Percentiles rank a stretch among this genome's conserved stretches.
These are phyloP conservation scores for Phylloscopus trochiloides DNA, from an alignment of 2,113 vertebrate species.

Conservation along the genomic window DNA sequence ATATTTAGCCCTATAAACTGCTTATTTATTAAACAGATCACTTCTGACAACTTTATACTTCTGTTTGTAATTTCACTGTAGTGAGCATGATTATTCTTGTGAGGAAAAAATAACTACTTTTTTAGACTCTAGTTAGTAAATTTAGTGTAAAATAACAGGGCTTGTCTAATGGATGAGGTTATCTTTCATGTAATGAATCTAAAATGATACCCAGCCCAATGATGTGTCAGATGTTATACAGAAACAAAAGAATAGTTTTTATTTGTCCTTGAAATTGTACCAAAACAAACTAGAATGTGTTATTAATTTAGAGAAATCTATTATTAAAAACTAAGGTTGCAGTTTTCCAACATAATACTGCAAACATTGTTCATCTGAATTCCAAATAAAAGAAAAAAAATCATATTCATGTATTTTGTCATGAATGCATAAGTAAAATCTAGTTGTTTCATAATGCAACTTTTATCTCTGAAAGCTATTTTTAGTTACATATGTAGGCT, in stretches of 20 bases:
- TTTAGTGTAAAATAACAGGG: background rate
- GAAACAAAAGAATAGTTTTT: background rate
- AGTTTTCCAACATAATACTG: background rate
- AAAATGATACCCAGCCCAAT: background rate
- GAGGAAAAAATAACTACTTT: background rate
- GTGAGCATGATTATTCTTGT: background rate
- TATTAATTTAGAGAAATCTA: background rate
- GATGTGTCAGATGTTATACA: background rate
- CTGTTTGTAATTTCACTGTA: background rate
- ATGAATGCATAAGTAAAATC: background rate
- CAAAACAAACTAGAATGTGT: background rate
- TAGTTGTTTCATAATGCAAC: background rate
- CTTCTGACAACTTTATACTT: background rate
- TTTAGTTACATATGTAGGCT: background rate
- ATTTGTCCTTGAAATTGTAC: background rate
- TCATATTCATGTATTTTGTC: background rate
- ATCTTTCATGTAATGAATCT: background rate
- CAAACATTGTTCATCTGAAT: background rate
- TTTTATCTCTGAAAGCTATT: background rate
- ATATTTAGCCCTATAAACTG: background rate
- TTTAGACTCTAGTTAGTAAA: background rate
- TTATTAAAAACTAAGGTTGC: background rate
- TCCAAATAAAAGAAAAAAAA: background rate
- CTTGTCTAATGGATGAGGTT: accelerated
- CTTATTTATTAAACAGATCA: background rate